Evolutionary conservation across 2,888 invertebrate genomes (phyloP).

Genomic region (Zonitis immaculata): DNA sequence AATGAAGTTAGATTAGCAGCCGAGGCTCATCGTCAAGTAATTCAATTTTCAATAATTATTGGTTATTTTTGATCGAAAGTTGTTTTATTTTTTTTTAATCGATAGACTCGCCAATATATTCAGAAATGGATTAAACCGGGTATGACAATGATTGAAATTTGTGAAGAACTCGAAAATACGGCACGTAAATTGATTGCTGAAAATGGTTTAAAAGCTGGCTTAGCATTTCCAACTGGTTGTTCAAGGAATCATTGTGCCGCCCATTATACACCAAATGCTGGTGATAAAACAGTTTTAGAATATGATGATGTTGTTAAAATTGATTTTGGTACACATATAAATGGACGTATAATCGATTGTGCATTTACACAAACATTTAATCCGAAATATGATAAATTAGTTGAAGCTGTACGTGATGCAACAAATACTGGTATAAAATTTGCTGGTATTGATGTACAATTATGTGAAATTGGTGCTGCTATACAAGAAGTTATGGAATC

Average conservation of each 20-base stretch:
- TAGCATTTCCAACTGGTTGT: constrained; percentile 91
- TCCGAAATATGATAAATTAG: constrained; percentile 88
- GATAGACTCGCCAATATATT: constrained; percentile 87
- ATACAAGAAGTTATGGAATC: constrained; percentile 99
- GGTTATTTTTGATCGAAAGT: neutral
- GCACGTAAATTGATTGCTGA: constrained; percentile 90
- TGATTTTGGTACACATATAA: constrained; percentile 97
- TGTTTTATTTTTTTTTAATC: too few species aligned
- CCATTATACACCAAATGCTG: constrained; percentile 99
- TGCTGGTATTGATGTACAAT: constrained; percentile 88
- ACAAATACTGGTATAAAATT: constrained; percentile 95
- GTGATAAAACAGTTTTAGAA: constrained; percentile 86
- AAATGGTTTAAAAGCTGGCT: constrained; percentile 88
- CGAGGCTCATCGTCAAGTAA: constrained; percentile 92
- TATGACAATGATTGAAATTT: constrained; percentile 98
- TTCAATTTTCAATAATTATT: neutral
- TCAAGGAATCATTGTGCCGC: constrained; percentile 99
- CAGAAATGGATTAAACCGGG: constrained; percentile 94
- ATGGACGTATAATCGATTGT: constrained; percentile 97
- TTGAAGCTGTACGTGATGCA: constrained; percentile 95
- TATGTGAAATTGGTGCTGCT: constrained; percentile 94
- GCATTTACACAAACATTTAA: constrained; percentile 98
- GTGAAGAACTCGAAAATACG: constrained; percentile 91
- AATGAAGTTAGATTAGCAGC: constrained; percentile 94
- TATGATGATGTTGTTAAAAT: constrained; percentile 99